Evolutionary conservation across 2,797 vertebrate genomes (phyloP), one percentile per base, ranked within the genome.

Genomic region (Amphiprion clarkii): DNA sequence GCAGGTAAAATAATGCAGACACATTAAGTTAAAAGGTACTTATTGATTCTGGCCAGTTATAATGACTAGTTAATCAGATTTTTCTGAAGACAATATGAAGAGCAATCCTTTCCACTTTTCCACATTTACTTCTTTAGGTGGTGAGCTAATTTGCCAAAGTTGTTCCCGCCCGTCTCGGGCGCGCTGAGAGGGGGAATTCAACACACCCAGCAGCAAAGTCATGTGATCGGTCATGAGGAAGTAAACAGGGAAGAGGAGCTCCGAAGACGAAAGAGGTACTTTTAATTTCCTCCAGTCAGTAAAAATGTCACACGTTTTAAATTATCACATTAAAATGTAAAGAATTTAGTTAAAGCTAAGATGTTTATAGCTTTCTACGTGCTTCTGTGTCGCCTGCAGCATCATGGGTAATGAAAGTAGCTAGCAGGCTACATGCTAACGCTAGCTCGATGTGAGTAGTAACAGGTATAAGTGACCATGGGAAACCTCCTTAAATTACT

Each of bases 181-280:
- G 23, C 60, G 44, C 51, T 10, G 56, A 2, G 10, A 48, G 27
- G 51, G 0, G 0, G 7, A 89, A 93, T 81, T 79, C 51, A 92
- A 83, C 88, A 12, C 78, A 82, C 84, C 84, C 74, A 42, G 12
- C 14, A 23, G 10, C 33, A 49, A 2, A 78, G 87, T 93, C 93
- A 94, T 81, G 87, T 94, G 93, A 5, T 73, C 56, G 71, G 83
- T 94, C 93, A 93, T 83, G 92, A 90, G 93, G 89, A 90, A 83
- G 89, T 92, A 93, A 94, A 94, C 79, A 94, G 82, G 84, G 79
- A 76, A 86, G 54, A 71, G 57, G 55, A 60, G 29, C 21, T 46
- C 61, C 11, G 36, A 40, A 62, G 21, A 78, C 78, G 74, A 12
- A 71, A 72, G 4, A 27, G 27, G 71, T 21, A 31, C 2, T 13